Conservation (phyloP, 2,888 invertebrate species). For the Schizotus pectinicornis region DNA sequence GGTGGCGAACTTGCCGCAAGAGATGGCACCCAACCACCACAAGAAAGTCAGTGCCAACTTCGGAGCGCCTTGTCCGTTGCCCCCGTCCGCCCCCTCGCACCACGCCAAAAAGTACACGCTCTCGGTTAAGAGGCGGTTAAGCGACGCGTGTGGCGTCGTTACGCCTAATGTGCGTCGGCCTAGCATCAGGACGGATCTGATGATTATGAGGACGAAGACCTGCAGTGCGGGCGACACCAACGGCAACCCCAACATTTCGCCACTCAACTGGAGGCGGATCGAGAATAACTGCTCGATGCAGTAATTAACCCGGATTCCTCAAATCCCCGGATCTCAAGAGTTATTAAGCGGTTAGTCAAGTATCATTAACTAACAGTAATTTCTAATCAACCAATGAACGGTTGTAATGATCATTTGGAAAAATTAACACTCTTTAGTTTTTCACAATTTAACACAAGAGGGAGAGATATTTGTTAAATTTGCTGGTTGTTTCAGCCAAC, state of each 20-base stretch:
- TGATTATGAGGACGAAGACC: conserved; percentile 86
- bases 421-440: too few species aligned
- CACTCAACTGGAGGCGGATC: conserved; percentile 46
- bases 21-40: conserved; percentile 90
- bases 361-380: background rate
- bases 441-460: too few species aligned
- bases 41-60: conserved; percentile 79
- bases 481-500: too few species aligned
- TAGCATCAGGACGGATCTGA: conserved; percentile 85
- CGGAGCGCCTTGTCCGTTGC: conserved; percentile 77
- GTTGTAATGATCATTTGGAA: too few species aligned
- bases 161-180: conserved; percentile 88
- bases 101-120: conserved; percentile 77
- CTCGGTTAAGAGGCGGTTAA: conserved; percentile 80
- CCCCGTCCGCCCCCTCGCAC: conserved; percentile 70
- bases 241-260: conserved; percentile 62
- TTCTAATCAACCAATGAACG: too few species aligned
- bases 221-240: conserved; percentile 74
- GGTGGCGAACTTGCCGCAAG: conserved; percentile 81
- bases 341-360: too few species aligned
- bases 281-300: conserved; percentile 49
- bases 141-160: conserved; percentile 88
- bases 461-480: too few species aligned
- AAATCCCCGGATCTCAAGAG: background rate
- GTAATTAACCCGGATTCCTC: conserved; percentile 29